Conservation (phyloP, 2,797 vertebrate genomes). For the Euphonia xanthogaster region DNA sequence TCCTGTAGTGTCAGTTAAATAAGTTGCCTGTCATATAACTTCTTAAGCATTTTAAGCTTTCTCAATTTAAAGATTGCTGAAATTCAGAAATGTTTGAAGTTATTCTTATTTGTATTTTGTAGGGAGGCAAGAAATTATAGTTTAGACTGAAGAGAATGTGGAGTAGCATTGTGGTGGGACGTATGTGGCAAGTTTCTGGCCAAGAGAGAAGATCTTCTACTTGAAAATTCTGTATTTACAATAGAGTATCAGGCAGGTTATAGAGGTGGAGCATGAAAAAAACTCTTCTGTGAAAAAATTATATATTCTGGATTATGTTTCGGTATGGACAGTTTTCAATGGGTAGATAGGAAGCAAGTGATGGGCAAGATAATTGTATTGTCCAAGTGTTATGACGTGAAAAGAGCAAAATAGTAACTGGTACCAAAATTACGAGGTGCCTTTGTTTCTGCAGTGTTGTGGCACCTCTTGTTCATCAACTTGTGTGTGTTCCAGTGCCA, state of each 20-base stretch:
- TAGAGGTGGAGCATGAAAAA: background rate
- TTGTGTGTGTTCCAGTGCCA: background rate
- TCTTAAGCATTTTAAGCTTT: background rate
- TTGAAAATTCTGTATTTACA: background rate
- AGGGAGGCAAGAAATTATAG: background rate
- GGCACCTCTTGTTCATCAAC: background rate
- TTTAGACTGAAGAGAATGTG: background rate
- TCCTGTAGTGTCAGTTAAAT: background rate
- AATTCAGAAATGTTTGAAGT: background rate
- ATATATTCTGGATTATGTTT: background rate
- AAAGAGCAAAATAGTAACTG: rapidly evolving
- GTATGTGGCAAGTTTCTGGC: background rate
- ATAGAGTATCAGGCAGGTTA: background rate
- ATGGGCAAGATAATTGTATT: background rate
- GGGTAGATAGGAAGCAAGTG: background rate
- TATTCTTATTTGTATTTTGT: background rate
- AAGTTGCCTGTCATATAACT: background rate
- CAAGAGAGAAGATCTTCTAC: background rate
- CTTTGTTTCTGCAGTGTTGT: background rate
- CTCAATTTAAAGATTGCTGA: background rate
- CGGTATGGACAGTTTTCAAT: background rate
- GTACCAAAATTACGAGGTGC: background rate
- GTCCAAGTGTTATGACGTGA: background rate
- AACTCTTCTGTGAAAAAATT: background rate
- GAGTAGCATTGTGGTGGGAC: background rate